Evolutionary conservation across 2,888 invertebrate species (phyloP).

Genomic region (Eupithecia inturbata): DNA sequence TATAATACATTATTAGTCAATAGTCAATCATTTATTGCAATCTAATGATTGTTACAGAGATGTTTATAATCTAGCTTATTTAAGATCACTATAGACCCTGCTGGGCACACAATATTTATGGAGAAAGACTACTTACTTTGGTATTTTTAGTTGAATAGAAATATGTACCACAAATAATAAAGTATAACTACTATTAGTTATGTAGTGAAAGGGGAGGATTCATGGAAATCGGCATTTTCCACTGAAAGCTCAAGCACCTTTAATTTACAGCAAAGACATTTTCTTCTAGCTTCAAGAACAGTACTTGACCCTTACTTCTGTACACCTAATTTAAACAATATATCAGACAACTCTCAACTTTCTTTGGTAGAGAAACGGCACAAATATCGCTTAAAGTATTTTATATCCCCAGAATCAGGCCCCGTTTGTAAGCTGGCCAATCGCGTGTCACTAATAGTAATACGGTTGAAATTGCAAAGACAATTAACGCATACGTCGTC

Average conservation of each 20-base stretch:
- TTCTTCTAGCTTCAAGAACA: neutral
- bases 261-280: neutral
- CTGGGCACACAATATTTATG: too few species aligned
- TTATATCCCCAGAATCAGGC: neutral
- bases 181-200: too few species aligned
- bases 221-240: neutral
- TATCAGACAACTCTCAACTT: neutral
- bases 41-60: too few species aligned
- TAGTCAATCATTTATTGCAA: too few species aligned
- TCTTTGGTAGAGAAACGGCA: neutral
- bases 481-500: conserved; percentile 64
- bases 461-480: conserved; percentile 50
- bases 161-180: too few species aligned
- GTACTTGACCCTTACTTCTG: neutral
- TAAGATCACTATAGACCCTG: too few species aligned
- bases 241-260: neutral
- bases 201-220: neutral
- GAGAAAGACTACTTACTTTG: too few species aligned
- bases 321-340: neutral
- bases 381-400: neutral
- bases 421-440: conserved; percentile 17
- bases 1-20: neutral
- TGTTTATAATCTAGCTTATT: too few species aligned
- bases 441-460: conserved; percentile 56
- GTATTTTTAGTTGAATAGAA: too few species aligned